Conservation (phyloP, 2,888 invertebrate genomes). For the Drosophila gaucha region DNA sequence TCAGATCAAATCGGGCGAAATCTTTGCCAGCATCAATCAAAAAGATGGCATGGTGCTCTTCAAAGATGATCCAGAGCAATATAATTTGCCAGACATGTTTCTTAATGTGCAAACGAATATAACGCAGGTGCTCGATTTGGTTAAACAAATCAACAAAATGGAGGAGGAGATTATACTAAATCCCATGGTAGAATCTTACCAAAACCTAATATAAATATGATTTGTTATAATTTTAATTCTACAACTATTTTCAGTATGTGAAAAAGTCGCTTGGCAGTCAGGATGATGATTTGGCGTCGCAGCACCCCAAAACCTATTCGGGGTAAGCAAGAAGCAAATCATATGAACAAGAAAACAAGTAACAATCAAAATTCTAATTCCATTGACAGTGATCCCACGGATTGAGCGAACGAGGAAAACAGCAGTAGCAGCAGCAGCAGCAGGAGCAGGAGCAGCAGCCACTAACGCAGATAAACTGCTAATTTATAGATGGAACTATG, state of each 20-base stretch:
- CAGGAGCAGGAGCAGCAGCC: not conserved
- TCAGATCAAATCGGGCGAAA: slow-evolving; percentile 98
- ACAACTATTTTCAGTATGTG: slow-evolving; percentile 85
- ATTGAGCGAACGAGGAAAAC: slow-evolving; percentile 64
- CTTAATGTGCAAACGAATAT: slow-evolving; percentile 94
- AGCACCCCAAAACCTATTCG: slow-evolving; percentile 83
- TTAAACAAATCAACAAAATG: slow-evolving; percentile 95
- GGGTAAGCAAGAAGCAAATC: slow-evolving; percentile 64
- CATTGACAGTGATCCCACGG: slow-evolving; percentile 82
- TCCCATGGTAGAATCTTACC: slow-evolving; percentile 87
- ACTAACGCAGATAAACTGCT: slow-evolving; percentile 14
- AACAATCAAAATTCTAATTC: slow-evolving; percentile 19
- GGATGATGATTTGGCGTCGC: slow-evolving; percentile 86
- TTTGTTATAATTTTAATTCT: not conserved
- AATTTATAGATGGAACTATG: slow-evolving; percentile 70
- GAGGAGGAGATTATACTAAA: slow-evolving; percentile 97
- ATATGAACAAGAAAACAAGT: not conserved
- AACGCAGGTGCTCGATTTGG: slow-evolving; percentile 93
- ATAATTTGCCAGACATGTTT: slow-evolving; percentile 95
- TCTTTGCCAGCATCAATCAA: slow-evolving; percentile 98
- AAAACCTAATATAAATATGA: not conserved
- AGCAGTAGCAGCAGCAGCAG: slow-evolving; percentile 2
- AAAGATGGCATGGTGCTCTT: slow-evolving; percentile 99
- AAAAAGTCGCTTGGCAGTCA: slow-evolving; percentile 88
- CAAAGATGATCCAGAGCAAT: slow-evolving; percentile 97